These are phyloP conservation scores for Stictocephala bisonia DNA, from an alignment of 2,888 invertebrate genomes.

Conservation along the genomic window DNA sequence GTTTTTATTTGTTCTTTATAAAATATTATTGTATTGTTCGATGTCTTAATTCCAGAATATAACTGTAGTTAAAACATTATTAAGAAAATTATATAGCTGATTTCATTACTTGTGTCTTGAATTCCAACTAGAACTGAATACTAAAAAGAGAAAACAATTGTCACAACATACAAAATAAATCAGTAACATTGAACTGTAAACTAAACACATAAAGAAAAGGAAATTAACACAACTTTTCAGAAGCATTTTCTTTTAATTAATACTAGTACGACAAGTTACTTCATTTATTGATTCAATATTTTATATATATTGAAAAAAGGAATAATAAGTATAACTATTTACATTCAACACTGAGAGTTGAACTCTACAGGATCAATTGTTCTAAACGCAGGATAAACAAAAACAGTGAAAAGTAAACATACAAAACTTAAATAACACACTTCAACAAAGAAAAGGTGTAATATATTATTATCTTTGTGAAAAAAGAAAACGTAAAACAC, in stretches of 20 bases:
- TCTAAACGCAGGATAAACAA: constrained; percentile 32
- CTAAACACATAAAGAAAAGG: background rate
- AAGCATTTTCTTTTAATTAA: constrained; percentile 46
- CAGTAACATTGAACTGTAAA: background rate
- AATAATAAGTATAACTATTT: constrained; percentile 33
- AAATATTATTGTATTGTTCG: too few species aligned
- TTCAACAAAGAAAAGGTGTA: constrained; percentile 40
- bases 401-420: constrained; percentile 40
- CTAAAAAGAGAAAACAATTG: too few species aligned
- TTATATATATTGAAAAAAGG: constrained; percentile 30
- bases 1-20: too few species aligned
- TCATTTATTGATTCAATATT: constrained; percentile 41
- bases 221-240: constrained; percentile 27
- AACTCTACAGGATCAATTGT: constrained; percentile 29
- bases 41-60: too few species aligned
- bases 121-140: too few species aligned
- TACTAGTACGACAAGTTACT: constrained; percentile 46
- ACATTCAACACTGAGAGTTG: constrained; percentile 28
- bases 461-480: constrained; percentile 42
- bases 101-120: too few species aligned
- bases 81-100: too few species aligned
- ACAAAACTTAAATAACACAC: constrained; percentile 39
- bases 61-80: too few species aligned
- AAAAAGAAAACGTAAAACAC: constrained; percentile 43
- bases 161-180: too few species aligned